Evolutionary conservation across 2,888 invertebrate genomes (phyloP).

Genomic region (Automeris io): DNA sequence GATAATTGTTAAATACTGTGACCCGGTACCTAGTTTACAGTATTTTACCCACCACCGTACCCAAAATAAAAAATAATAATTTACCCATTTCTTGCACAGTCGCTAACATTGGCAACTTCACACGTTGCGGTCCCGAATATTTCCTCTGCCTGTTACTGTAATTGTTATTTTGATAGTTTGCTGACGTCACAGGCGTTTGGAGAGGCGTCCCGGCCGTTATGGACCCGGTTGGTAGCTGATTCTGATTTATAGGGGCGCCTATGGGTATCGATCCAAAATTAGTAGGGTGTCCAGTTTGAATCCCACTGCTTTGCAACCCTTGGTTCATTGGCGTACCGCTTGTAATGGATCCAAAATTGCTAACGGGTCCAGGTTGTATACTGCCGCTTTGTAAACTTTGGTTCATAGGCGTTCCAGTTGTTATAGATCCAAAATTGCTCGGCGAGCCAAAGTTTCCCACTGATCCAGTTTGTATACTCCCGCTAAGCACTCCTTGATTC

Average conservation of each 20-base stretch:
- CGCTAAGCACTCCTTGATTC: constrained; percentile 6
- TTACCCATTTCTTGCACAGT: constrained; percentile 89
- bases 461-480: constrained; percentile 7
- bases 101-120: constrained; percentile 69
- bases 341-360: constrained; percentile 20
- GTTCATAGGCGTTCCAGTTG: constrained; percentile 4
- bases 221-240: constrained; percentile 22
- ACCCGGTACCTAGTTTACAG: background rate
- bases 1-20: too few relatives aligned
- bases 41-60: constrained; percentile 15
- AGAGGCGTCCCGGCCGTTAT: constrained; percentile 43
- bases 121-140: constrained; percentile 75
- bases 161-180: constrained; percentile 7
- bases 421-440: constrained; percentile 6
- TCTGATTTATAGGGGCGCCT: constrained; percentile 10
- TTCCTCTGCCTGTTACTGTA: constrained; percentile 56
- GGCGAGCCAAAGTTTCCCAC: constrained; percentile 2
- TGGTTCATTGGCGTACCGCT: constrained; percentile 18
- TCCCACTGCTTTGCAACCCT: constrained; percentile 9
- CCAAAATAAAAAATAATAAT: constrained; percentile 25
- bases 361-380: background rate
- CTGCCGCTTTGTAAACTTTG: background rate
- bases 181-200: constrained; percentile 18
- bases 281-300: background rate
- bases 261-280: constrained; percentile 16